Conservation (phyloP, 2,797 vertebrate genomes). For the Furcifer pardalis region DNA sequence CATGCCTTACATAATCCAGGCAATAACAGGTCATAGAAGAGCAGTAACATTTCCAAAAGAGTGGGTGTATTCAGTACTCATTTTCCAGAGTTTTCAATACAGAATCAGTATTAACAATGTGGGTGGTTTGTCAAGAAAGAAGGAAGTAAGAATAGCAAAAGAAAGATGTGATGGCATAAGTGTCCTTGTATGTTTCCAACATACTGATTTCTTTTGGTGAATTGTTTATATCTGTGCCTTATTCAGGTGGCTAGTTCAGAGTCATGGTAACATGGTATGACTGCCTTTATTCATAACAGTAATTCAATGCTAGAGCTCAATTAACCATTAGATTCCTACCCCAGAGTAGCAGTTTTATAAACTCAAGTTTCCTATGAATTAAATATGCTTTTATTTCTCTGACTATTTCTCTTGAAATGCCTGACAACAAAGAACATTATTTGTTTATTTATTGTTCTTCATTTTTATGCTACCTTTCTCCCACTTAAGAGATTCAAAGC, state of each 20-base stretch:
- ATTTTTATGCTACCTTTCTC: too few relatives aligned
- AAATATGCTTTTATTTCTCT: neutral
- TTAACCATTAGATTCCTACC: slow-evolving; percentile 17
- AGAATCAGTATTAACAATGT: slow-evolving; percentile 23
- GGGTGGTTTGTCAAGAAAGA: slow-evolving; percentile 26
- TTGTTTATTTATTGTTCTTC: neutral
- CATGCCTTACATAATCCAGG: slow-evolving; percentile 41
- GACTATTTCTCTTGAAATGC: neutral
- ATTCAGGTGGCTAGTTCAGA: slow-evolving; percentile 56
- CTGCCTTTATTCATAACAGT: slow-evolving; percentile 20
- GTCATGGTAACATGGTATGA: slow-evolving; percentile 47
- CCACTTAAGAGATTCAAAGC: too few relatives aligned
- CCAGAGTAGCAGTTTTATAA: neutral
- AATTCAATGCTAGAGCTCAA: neutral
- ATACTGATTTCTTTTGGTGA: slow-evolving; percentile 32
- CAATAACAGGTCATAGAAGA: slow-evolving; percentile 48
- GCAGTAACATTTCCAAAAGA: slow-evolving; percentile 48
- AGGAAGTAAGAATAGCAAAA: slow-evolving; percentile 40
- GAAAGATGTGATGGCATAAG: neutral
- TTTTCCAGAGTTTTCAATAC: slow-evolving; percentile 9
- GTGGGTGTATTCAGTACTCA: slow-evolving; percentile 22
- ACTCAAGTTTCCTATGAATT: neutral
- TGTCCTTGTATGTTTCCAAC: slow-evolving; percentile 21
- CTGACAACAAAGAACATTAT: neutral
- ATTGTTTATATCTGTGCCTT: slow-evolving; percentile 45